Percentiles rank a stretch among this genome's conserved stretches.
Evolutionary conservation across 2,888 invertebrate species (phyloP).

Genomic region (Gastracanthus pulcherrimus): DNA sequence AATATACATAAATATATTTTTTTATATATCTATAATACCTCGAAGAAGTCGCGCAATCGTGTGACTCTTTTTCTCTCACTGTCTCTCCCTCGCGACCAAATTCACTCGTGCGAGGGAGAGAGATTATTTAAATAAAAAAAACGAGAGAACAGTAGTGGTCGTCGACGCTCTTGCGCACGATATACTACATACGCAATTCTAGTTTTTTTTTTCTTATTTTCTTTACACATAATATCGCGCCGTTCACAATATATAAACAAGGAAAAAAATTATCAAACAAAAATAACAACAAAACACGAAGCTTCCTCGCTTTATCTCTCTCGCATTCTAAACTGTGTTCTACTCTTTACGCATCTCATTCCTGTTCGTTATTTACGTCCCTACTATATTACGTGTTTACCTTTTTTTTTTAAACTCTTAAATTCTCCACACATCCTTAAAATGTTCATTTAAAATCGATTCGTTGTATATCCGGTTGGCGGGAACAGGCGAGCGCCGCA

Average conservation of each 20-base stretch:
- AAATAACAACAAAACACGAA: slow-evolving; percentile 58
- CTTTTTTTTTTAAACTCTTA: slow-evolving; percentile 7
- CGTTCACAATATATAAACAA: slow-evolving; percentile 47
- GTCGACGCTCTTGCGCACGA: slow-evolving; percentile 50
- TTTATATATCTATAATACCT: slow-evolving; percentile 37
- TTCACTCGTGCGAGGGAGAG: slow-evolving; percentile 14
- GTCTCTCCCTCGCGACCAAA: not conserved
- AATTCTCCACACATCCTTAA: not conserved
- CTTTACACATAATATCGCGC: slow-evolving; percentile 53
- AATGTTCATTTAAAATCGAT: slow-evolving; percentile 68
- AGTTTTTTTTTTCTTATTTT: slow-evolving; percentile 10
- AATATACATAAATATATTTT: slow-evolving; percentile 54
- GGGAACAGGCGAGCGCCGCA: slow-evolving; percentile 68
- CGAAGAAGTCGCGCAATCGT: slow-evolving; percentile 28
- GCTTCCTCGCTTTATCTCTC: slow-evolving; percentile 33
- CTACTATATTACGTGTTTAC: slow-evolving; percentile 15
- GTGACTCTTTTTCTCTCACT: not conserved
- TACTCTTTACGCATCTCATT: slow-evolving; percentile 9
- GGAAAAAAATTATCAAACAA: slow-evolving; percentile 52
- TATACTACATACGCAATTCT: slow-evolving; percentile 45
- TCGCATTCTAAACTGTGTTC: slow-evolving; percentile 18
- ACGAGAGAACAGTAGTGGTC: slow-evolving; percentile 49
- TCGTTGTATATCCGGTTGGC: slow-evolving; percentile 77
- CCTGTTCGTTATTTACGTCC: not conserved
- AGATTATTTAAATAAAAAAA: slow-evolving; percentile 27